Evolutionary conservation across 2,113 vertebrate species (phyloP).

Genomic region (Esox niger): DNA sequence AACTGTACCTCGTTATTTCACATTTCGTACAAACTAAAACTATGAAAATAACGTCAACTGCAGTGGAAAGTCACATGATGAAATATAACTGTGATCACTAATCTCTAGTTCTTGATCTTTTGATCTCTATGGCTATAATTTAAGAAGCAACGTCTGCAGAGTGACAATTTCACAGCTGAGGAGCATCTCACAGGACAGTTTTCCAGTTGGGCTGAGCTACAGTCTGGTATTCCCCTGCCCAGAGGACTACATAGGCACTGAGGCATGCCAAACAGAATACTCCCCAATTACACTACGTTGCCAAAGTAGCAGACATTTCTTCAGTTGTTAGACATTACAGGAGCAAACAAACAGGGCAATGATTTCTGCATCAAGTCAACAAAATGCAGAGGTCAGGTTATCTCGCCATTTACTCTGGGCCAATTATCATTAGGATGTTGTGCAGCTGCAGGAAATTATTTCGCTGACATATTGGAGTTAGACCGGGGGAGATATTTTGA

Average conservation of each 20-base stretch:
- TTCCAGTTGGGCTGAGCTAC: slow-evolving; percentile 64
- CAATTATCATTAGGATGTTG: slow-evolving; percentile 61
- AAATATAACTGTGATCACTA: background rate
- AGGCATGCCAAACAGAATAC: slow-evolving; percentile 53
- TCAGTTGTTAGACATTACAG: slow-evolving; percentile 65
- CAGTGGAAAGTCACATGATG: background rate
- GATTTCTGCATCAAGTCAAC: slow-evolving; percentile 58
- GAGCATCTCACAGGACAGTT: slow-evolving; percentile 57
- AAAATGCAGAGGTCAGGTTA: slow-evolving; percentile 52
- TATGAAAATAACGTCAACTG: background rate
- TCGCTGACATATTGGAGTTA: slow-evolving; percentile 43
- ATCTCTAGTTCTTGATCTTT: too few relatives aligned
- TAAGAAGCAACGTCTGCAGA: background rate
- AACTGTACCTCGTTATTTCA: background rate
- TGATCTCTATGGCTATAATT: too few relatives aligned
- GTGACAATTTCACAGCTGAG: slow-evolving; percentile 63
- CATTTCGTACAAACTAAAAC: background rate
- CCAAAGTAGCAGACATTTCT: slow-evolving; percentile 60
- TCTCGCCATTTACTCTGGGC: slow-evolving; percentile 55
- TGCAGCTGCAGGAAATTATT: slow-evolving; percentile 68
- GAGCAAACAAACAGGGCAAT: slow-evolving; percentile 70
- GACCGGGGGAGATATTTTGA: slow-evolving; percentile 42
- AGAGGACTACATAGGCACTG: slow-evolving; percentile 56
- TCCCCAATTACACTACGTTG: slow-evolving; percentile 47
- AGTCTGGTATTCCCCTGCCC: slow-evolving; percentile 63